phyloP scores from a whole-genome alignment of 2,888 invertebrate genomes.

The Lamellibrachia columna region DNA sequence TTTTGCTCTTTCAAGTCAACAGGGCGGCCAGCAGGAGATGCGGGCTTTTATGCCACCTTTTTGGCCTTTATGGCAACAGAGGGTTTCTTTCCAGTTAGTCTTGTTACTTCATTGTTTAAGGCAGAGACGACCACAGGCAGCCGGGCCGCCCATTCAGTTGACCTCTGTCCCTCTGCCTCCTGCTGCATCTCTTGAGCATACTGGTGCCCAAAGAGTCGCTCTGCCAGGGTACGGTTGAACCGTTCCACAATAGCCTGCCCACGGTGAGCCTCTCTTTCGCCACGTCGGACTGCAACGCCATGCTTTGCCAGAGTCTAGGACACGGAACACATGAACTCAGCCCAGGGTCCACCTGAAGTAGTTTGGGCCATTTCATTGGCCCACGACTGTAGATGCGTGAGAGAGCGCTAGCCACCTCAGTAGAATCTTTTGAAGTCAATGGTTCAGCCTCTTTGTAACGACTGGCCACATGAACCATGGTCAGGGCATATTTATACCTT shows the following conservation, averaged over 20 bases:
- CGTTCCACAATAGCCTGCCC: constrained; percentile 35
- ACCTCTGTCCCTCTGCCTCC: not conserved
- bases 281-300: not conserved
- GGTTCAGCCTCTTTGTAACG: constrained; percentile 43
- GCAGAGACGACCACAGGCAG: constrained; percentile 37
- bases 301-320: not conserved
- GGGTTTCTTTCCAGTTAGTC: constrained; percentile 29
- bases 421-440: constrained; percentile 36
- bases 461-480: constrained; percentile 39
- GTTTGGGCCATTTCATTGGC: too few species aligned
- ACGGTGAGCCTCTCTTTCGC: too few species aligned
- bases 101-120: constrained; percentile 36
- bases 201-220: constrained; percentile 39
- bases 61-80: constrained; percentile 25
- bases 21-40: not conserved
- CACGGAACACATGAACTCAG: constrained; percentile 39
- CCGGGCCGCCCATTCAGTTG: constrained; percentile 40
- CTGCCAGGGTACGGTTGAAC: constrained; percentile 40
- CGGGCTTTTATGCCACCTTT: not conserved
- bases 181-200: constrained; percentile 29
- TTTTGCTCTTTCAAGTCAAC: constrained; percentile 17
- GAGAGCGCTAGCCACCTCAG: constrained; percentile 29
- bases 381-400: too few species aligned
- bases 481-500: constrained; percentile 42
- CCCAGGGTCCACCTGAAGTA: too few species aligned